Evolutionary conservation across 2,888 invertebrate genomes (phyloP).

Genomic region (Agrenia bidenticulata): DNA sequence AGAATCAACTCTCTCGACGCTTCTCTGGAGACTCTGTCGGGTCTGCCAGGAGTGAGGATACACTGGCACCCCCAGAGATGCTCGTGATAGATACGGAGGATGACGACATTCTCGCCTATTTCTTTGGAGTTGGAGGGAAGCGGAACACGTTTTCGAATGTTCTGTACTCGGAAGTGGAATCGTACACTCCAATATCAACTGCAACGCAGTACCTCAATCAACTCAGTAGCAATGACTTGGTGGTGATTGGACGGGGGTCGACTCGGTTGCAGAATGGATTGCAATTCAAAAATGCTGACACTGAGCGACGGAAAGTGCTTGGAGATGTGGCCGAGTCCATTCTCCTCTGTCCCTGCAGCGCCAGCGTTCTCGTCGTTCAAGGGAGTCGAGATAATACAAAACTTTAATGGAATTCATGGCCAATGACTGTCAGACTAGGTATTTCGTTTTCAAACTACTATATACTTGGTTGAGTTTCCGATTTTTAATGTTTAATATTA

Average conservation of each 20-base stretch:
- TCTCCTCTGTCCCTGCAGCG: conserved; percentile 18
- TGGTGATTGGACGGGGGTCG: conserved; percentile 30
- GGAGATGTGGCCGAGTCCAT: conserved; percentile 40
- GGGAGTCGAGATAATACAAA: neutral
- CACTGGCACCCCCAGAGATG: conserved; percentile 6
- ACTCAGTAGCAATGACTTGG: conserved; percentile 28
- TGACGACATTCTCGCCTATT: conserved; percentile 1
- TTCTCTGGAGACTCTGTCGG: neutral
- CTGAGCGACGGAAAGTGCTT: conserved; percentile 31
- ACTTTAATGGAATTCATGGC: too few relatives aligned
- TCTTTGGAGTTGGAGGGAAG: conserved; percentile 13
- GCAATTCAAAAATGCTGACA: conserved; percentile 25
- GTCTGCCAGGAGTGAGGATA: conserved; percentile 16
- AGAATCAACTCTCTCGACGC: neutral
- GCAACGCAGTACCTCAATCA: conserved; percentile 26
- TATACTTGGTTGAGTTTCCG: too few relatives aligned
- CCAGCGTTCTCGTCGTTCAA: conserved; percentile 38
- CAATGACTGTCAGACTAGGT: too few relatives aligned
- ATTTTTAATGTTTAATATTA: too few relatives aligned
- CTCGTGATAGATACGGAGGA: conserved; percentile 21
- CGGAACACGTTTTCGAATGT: conserved; percentile 6
- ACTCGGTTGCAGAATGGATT: conserved; percentile 16
- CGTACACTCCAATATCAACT: conserved; percentile 28
- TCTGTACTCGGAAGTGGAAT: conserved; percentile 27
- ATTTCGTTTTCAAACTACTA: too few relatives aligned